Evolutionary conservation across 2,888 invertebrate genomes (phyloP).

Genomic region (Allolobophora icterica): DNA sequence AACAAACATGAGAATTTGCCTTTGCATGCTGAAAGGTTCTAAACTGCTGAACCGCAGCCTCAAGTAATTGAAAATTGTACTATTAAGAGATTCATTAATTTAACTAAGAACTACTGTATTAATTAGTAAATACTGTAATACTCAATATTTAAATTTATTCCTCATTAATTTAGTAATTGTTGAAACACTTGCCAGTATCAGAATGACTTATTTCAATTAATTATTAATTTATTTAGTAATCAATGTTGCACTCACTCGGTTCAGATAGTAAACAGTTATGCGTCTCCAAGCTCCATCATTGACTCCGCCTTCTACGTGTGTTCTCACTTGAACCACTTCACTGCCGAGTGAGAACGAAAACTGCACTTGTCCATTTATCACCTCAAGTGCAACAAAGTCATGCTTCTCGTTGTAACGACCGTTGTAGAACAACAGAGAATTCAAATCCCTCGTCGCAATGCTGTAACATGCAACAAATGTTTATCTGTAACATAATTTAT

Average conservation of each 20-base stretch:
- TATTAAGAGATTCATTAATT: no score
- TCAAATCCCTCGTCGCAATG: slow-evolving; percentile 84
- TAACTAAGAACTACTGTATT: no score
- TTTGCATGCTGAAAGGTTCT: no score
- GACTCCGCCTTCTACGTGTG: slow-evolving; percentile 75
- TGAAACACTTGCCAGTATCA: no score
- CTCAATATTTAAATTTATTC: no score
- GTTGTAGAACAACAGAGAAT: slow-evolving; percentile 88
- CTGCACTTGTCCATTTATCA: slow-evolving; percentile 75
- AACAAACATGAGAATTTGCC: background rate
- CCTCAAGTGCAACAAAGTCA: slow-evolving; percentile 89
- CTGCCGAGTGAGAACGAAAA: slow-evolving; percentile 90
- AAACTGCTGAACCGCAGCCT: no score
- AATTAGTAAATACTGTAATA: no score
- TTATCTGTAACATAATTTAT: slow-evolving; percentile 4
- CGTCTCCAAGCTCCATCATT: slow-evolving; percentile 90
- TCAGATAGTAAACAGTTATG: slow-evolving; percentile 82
- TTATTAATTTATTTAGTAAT: background rate
- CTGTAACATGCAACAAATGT: slow-evolving; percentile 64
- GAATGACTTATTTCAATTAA: no score
- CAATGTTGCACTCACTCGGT: slow-evolving; percentile 70
- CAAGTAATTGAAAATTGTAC: no score
- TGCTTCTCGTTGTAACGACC: slow-evolving; percentile 93
- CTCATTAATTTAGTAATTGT: no score
- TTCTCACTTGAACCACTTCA: slow-evolving; percentile 66